Percentiles rank a stretch among this genome's conserved stretches.
Evolutionary conservation across 2,888 invertebrate genomes (phyloP).

Genomic region (Dasypogon diadema): DNA sequence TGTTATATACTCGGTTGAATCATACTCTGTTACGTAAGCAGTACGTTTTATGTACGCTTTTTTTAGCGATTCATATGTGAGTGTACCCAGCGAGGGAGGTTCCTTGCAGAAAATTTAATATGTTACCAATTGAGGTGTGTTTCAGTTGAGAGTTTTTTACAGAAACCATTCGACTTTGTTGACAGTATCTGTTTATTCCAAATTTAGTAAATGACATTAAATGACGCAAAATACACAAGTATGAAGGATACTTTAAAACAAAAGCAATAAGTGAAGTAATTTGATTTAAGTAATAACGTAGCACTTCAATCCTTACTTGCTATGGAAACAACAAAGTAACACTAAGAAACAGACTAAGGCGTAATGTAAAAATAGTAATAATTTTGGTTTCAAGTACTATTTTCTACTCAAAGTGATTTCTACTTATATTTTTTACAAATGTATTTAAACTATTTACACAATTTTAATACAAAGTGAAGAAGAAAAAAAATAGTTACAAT

Average conservation of each 20-base stretch:
- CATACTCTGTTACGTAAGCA: not conserved
- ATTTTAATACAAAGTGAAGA: constrained; percentile 52
- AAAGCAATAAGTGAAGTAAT: not conserved
- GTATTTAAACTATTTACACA: constrained; percentile 54
- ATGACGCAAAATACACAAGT: not conserved
- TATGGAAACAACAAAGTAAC: constrained; percentile 20
- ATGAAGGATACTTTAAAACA: not conserved
- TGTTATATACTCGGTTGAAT: not conserved
- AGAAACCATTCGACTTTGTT: not conserved
- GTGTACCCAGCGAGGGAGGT: constrained; percentile 6
- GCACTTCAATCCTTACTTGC: not conserved
- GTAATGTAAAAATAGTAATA: constrained; percentile 37
- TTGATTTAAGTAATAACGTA: not conserved
- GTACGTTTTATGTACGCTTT: constrained; percentile 1
- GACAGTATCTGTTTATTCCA: not conserved
- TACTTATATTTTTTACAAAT: constrained; percentile 55
- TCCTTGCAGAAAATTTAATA: constrained; percentile 3
- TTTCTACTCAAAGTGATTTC: constrained; percentile 54
- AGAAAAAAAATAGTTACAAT: constrained; percentile 46
- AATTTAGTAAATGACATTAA: not conserved
- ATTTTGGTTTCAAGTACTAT: constrained; percentile 56
- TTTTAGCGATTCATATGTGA: not conserved
- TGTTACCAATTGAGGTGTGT: constrained; percentile 9
- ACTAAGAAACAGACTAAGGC: constrained; percentile 25
- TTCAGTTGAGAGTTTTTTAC: constrained; percentile 4